Base-by-base conservation (phyloP, 2,797 vertebrate genomes). In the Esox lucius region DNA sequence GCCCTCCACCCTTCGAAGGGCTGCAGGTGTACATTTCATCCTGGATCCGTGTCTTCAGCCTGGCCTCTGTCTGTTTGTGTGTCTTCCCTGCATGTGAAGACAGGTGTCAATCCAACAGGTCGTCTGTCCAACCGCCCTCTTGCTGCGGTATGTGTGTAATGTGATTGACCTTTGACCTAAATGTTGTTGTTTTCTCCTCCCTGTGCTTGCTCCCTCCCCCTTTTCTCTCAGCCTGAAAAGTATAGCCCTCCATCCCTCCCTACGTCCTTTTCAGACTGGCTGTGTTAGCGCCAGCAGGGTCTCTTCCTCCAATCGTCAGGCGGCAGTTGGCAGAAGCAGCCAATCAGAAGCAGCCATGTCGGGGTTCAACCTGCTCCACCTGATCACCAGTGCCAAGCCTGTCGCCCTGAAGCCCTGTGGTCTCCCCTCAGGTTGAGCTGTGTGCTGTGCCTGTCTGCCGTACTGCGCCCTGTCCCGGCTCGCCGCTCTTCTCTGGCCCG, bases 331-430 rank as follows among this genome's bases (percentile, higher is more conserved):
- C 56, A 61, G 56, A 12, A 24, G 8, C 56, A 61, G 56, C 56
- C 56, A 61, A 61, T 61, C 56, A 61, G 56, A 61, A 92, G 93
- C 95, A 95, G 94, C 93, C 95, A 98, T 99, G 97, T 99, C 97
- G 91, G 97, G 97, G 91, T 98, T 99, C 95, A 99, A 98, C 95
- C 95, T 99, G 88, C 97, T 99, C 92, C 97, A 98, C 93, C 95
- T 99, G 95, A 95, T 99, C 95, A 96, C 94, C 94, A 98, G 97
- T 95, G 96, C 94, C 95, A 96, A 97, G 94, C 97, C 97, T 90
- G 96, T 96, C 87, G 92, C 96, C 91, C 96, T 96, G 88, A 95
- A 95, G 93, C 92, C 97, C 93, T 98, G 97, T 94, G 96, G 96
- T 89, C 97, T 98, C 88, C 97, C 97, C 92, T 97, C 97, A 99